Evolutionary conservation across 2,888 invertebrate species (phyloP), one percentile per base, ranked within the genome.

Genomic region (Harpalus rufipes): DNA sequence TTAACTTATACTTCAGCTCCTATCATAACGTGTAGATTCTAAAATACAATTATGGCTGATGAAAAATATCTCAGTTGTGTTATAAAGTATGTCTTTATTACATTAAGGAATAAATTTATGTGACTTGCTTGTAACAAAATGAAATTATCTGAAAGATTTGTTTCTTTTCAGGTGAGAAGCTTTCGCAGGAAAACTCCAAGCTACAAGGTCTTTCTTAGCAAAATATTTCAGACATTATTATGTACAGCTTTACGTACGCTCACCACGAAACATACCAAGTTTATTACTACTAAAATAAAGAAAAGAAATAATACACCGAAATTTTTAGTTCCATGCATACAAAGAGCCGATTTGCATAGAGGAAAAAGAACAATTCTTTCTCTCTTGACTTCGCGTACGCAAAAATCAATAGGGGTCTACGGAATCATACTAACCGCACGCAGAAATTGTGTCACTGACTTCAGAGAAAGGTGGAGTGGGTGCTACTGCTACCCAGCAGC

Each of bases 271-370:
- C 72, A 74, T 25, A 63, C 39, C 32, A 80, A 80, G 61, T 80
- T 59, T 80, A 80, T 80, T 80, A 80, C 61, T 63, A 18, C 65
- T 14, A 14, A 63, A 44, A 81, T 65, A 65, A 81, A 81, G 25
- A 81, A 63, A 44, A 81, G 63, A 81, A 81, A 81, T 81, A 81
- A 81, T 81, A 81, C 41, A 81, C 81, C 65, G 81, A 81, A 63
- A 65, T 81, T 81, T 65, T 81, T 65, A 61, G 81, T 81, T 74
- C 65, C 81, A 81, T 81, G 81, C 81, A 81, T 81, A 81, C 81
- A 81, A 81, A 81, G 81, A 21, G 65, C 8, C 81, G 21, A 44
- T 81, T 81, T 81, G 65, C 81, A 65, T 81, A 65, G 21, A 63
- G 51, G 63, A 74, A 74, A n/a, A 44, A 41, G 7, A 41, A 61